Conservation (phyloP, 2,888 invertebrate genomes). For the Drosophila nigricruria region DNA sequence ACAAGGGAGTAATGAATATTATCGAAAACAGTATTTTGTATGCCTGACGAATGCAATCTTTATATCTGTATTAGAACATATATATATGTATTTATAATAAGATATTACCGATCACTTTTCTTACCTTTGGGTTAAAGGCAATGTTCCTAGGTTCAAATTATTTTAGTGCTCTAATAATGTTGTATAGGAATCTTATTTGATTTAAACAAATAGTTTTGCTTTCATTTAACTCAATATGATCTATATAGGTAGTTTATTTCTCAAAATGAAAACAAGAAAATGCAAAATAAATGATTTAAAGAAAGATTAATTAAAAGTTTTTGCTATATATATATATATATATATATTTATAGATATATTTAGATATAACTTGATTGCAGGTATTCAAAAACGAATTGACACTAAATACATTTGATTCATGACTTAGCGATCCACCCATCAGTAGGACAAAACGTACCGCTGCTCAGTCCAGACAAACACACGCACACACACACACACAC, state of each 20-base stretch:
- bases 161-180: too few species aligned
- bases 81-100: not conserved
- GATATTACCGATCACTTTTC: not conserved
- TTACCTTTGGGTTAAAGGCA: not conserved
- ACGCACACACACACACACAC: not conserved
- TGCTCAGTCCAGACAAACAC: not conserved
- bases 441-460: constrained; percentile 21
- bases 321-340: not conserved
- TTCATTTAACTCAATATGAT: too few species aligned
- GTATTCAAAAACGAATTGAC: not conserved
- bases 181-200: too few species aligned
- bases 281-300: not conserved
- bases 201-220: too few species aligned
- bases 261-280: not conserved
- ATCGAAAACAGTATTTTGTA: not conserved
- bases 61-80: not conserved
- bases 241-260: too few species aligned
- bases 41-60: not conserved
- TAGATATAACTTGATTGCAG: not conserved
- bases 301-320: not conserved
- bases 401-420: constrained; percentile 20
- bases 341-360: not conserved
- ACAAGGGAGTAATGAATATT: not conserved
- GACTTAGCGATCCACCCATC: constrained; percentile 37
- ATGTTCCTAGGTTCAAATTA: too few species aligned